A percentile compares a stretch with the other conserved stretches of the same genome.
These are phyloP conservation scores for Polydrusus tereticollis DNA, from an alignment of 2,888 invertebrate species.

Conservation along the genomic window DNA sequence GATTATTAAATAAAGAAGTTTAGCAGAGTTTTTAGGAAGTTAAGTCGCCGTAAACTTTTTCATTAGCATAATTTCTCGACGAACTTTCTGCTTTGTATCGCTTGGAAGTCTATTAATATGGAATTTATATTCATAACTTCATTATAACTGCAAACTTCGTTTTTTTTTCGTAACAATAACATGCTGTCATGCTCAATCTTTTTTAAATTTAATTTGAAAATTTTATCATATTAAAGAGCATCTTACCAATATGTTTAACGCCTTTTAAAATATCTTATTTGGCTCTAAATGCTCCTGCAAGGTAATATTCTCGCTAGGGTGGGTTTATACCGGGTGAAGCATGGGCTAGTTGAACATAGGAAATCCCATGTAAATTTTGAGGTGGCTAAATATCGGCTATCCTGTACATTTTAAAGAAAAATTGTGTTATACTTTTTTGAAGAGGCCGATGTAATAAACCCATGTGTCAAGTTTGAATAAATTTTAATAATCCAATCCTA, in stretches of 20 bases:
- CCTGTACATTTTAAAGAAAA: too few species aligned
- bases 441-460: too few species aligned
- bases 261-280: too few species aligned
- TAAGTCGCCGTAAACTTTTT: conserved; percentile 45
- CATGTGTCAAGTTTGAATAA: too few species aligned
- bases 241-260: neutral
- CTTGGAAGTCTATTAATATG: conserved; percentile 40
- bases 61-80: conserved; percentile 44
- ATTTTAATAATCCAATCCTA: too few species aligned
- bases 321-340: too few species aligned
- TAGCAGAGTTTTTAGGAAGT: conserved; percentile 41
- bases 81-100: conserved; percentile 35
- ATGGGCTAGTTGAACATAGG: too few species aligned
- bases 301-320: too few species aligned
- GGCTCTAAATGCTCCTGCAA: too few species aligned
- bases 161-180: conserved; percentile 28
- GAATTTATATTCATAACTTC: conserved; percentile 45
- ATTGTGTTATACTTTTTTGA: too few species aligned
- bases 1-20: conserved; percentile 47
- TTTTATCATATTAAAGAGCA: neutral
- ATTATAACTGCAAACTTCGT: conserved; percentile 27
- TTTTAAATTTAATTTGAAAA: conserved; percentile 13
- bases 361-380: too few species aligned
- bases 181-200: conserved; percentile 15
- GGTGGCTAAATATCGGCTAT: too few species aligned